These are phyloP conservation scores for Euphonia xanthogaster DNA, from an alignment of 2,797 vertebrate genomes.

Conservation along the genomic window DNA sequence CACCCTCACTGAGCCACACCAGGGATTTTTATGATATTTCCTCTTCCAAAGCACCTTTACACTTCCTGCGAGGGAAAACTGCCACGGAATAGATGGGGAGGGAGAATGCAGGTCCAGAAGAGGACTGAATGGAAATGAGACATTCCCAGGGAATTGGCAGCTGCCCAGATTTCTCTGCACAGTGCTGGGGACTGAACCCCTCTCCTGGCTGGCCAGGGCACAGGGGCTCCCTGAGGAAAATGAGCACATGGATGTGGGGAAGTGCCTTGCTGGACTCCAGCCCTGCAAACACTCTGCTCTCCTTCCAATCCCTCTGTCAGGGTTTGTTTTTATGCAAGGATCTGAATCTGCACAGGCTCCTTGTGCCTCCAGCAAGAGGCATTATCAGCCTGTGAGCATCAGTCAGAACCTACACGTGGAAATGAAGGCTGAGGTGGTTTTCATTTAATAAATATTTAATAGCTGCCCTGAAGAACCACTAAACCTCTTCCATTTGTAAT, in stretches of 20 bases:
- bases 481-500: not conserved
- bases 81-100: accelerated
- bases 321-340: not conserved
- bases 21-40: not conserved
- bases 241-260: not conserved
- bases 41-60: not conserved
- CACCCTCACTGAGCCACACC: not conserved
- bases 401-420: not conserved
- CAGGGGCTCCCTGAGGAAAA: not conserved
- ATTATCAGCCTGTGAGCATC: not conserved
- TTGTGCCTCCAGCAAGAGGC: not conserved
- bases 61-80: not conserved
- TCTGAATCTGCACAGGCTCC: not conserved
- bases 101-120: accelerated
- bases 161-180: not conserved
- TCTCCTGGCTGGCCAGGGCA: not conserved
- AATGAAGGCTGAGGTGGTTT: not conserved
- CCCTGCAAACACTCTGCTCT: not conserved
- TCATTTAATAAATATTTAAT: not conserved
- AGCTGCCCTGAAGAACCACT: not conserved
- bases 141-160: not conserved
- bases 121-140: not conserved
- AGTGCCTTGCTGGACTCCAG: not conserved
- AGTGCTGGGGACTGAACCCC: not conserved
- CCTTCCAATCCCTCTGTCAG: not conserved